Conservation (phyloP, 2,888 invertebrate species). For the Eremobia ochroleuca region DNA sequence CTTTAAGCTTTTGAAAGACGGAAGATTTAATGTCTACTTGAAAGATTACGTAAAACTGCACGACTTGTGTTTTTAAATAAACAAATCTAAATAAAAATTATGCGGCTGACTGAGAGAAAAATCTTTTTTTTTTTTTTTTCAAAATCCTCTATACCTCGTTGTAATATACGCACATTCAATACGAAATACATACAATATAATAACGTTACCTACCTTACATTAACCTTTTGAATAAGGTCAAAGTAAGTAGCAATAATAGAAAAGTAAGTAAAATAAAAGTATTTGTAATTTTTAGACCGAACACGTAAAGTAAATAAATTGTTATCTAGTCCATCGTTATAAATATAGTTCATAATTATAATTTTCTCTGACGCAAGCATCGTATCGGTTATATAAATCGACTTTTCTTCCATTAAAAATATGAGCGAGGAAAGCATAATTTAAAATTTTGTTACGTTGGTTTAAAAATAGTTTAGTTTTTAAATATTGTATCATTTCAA, state of each 20-base stretch:
- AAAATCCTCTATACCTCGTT: not conserved
- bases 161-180: not conserved
- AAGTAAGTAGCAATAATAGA: not conserved
- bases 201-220: not conserved
- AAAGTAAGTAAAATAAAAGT: not conserved
- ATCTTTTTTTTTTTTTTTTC: not conserved
- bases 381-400: not conserved
- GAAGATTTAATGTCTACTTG: not conserved
- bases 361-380: slow-evolving; percentile 22
- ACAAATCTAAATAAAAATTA: too few species aligned
- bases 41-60: not conserved
- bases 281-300: not conserved
- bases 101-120: too few species aligned
- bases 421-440: not conserved
- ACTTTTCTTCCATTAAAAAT: not conserved
- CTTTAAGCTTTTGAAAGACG: not conserved
- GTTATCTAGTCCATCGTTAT: not conserved
- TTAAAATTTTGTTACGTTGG: not conserved
- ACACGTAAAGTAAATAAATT: not conserved
- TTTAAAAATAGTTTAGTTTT: not conserved
- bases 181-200: too few species aligned
- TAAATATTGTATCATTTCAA: too few species aligned
- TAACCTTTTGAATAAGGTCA: not conserved
- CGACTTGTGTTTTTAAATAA: not conserved
- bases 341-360: slow-evolving; percentile 1